Base-by-base conservation (phyloP, 2,888 invertebrate species). In the Aporophyla lueneburgensis region DNA sequence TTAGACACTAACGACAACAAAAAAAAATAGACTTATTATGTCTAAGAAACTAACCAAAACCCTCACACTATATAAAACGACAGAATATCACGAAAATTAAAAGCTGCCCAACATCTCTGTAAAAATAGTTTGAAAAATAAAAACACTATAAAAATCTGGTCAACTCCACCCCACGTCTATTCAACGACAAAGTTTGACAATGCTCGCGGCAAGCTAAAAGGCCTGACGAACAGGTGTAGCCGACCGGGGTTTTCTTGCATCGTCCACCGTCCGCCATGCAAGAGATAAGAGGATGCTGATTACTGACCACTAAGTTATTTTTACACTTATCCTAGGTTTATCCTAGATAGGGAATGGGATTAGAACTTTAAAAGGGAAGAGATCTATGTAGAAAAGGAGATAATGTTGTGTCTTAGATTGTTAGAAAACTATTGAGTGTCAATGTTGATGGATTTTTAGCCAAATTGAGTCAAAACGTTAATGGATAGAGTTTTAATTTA, bases 221-320 rank as follows among this genome's bases (percentile, higher is more conserved):
- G 93, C 83, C 91, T 94, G 93, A 93, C 87, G 93, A 95, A 96
- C 96, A 96, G 95, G 96, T 95, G 96, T 95, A 94, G 92, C 94
- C 91, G 89, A 91, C 88, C 90, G 88, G 86, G 75, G 85, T 89
- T 90, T 89, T 89, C 87, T 87, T 85, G 89, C 87, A 82, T 83
- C 83, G 86, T 86, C 87, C 71, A 46, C 56, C 80, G 79, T 72
- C 88, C 83, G 80, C 78, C 84, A 80, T 78, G 74, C 85, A 88
- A 87, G 85, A 61, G 71, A 86, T 74, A 80, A 76, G 81, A 79
- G 83, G 74, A 84, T 76, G 77, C 68, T 80, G 87, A 87, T 86
- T 78, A 75, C 62, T 74, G 53, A 46, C 62, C 71, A 75, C 75
- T 76, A 66, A 81, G 76, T 81, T 83, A 83, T 81, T 83, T 83